Conservation (phyloP, 2,888 invertebrate species). For the Lasioglossum leucozonium region DNA sequence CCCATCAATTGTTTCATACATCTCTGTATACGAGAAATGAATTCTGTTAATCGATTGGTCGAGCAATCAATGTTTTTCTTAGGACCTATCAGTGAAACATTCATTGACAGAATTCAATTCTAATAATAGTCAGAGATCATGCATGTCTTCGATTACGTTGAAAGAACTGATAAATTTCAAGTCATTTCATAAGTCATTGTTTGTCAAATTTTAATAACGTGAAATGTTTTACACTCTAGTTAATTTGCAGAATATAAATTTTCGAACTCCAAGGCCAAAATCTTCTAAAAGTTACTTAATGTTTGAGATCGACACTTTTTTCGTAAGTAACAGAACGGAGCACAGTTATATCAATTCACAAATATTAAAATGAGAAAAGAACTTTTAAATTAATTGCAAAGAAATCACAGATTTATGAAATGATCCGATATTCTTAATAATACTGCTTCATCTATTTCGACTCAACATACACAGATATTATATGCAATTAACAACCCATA, state of each 20-base stretch:
- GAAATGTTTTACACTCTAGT: neutral
- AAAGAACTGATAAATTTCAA: conserved; percentile 4
- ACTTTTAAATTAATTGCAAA: neutral
- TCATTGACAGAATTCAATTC: conserved; percentile 52
- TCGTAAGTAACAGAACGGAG: neutral
- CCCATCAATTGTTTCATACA: conserved; percentile 1
- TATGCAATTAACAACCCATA: neutral
- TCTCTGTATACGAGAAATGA: conserved; percentile 20
- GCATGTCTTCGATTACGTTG: neutral
- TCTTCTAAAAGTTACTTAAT: neutral
- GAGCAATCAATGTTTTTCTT: conserved; percentile 19
- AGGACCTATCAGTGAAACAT: conserved; percentile 36
- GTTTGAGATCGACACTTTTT: neutral
- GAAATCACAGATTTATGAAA: neutral
- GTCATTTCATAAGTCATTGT: neutral
- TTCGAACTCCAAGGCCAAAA: neutral
- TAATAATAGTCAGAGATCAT: conserved; percentile 26
- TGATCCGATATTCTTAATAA: conserved; percentile 3
- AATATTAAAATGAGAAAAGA: neutral
- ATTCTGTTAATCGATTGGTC: conserved; percentile 50
- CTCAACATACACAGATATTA: neutral
- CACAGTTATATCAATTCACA: neutral
- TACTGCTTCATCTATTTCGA: neutral
- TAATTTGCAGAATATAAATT: neutral
- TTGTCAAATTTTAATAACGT: neutral